Base-by-base conservation (phyloP, 2,797 vertebrate species). In the Mastacembelus armatus region DNA sequence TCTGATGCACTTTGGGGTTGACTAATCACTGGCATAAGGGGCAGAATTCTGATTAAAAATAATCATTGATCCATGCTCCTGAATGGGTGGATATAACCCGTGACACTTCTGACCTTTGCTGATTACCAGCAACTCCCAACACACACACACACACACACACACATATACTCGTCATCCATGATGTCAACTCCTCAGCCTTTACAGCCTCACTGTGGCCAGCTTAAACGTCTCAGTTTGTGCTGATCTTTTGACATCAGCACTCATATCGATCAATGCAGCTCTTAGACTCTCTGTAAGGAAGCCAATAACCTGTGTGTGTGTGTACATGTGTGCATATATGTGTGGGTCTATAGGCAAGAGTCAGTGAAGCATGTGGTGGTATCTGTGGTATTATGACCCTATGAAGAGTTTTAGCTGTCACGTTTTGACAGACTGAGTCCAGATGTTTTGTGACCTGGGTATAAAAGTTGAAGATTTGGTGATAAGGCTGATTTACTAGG, bases 181-280 rank as follows among this genome's bases (percentile, higher is more conserved):
- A 65, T 69, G 57, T 66, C 19, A 63, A n/a, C 33, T 26, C 52
- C 21, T 58, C 38, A 33, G 42, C 30, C 18, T 56, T 64, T 35
- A 63, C 50, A 74, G 30, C 52, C 52, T 58, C 32, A 32, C 47
- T 35, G 62, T 38, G 44, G 45, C 63, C 43, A 10, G 30, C 56
- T 66, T 58, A 58, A 81, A 75, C 19, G 12, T 78, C 39, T 82
- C 19, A 18, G 54, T 61, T 43, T 74, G 50, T 70, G 81, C 54
- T 78, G 77, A 75, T 84, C 74, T 64, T 74, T 77, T 81, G 77
- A 76, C 84, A 83, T 57, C 48, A 38, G 68, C 44, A 2, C 64
- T 72, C 26, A 10, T 62, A 81, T 85, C 48, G 74, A 88, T 85
- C 72, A 74, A 18, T 3, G 4, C 47, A 33, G 55, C 68, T 51